Conservation (phyloP, 92 coral and sea anemone species). For the Siderastrea radians region DNA sequence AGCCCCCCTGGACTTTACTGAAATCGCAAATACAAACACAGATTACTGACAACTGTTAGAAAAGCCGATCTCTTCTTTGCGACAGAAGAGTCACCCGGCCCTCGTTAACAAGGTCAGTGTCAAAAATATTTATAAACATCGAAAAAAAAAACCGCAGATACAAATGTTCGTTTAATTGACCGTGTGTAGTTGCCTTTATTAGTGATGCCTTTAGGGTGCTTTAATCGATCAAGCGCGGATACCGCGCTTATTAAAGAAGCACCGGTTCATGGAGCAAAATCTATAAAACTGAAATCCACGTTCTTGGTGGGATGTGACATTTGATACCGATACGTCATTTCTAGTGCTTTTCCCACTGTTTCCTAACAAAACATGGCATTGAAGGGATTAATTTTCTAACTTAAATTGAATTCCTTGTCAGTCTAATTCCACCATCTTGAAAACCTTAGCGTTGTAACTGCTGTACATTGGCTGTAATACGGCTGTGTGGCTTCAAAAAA, state of each 20-base stretch:
- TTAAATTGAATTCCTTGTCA: slow-evolving; percentile 6
- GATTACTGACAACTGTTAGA: slow-evolving; percentile 10
- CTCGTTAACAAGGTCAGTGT: slow-evolving; percentile 14
- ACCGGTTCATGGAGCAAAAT: too few relatives aligned
- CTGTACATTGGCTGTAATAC: background rate
- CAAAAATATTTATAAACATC: background rate
- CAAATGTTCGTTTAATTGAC: background rate
- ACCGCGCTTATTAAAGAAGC: too few relatives aligned
- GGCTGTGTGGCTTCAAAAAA: slow-evolving; percentile 18
- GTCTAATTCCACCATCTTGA: background rate
- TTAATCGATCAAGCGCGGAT: slow-evolving; percentile 6
- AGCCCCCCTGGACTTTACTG: background rate
- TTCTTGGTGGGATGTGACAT: background rate
- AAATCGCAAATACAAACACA: slow-evolving; percentile 23
- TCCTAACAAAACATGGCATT: slow-evolving; percentile 17
- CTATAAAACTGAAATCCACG: background rate
- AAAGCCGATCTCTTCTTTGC: background rate
- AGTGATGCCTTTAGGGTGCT: background rate
- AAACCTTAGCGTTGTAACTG: background rate
- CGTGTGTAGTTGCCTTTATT: background rate
- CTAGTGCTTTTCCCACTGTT: slow-evolving; percentile 8
- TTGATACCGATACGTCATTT: background rate
- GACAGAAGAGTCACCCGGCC: background rate
- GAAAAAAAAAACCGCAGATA: background rate
- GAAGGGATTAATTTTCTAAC: slow-evolving; percentile 9